Percentiles rank a stretch among this genome's conserved stretches.
Conservation (phyloP, 2,888 invertebrate genomes). For the Steinernema carpocapsae region DNA sequence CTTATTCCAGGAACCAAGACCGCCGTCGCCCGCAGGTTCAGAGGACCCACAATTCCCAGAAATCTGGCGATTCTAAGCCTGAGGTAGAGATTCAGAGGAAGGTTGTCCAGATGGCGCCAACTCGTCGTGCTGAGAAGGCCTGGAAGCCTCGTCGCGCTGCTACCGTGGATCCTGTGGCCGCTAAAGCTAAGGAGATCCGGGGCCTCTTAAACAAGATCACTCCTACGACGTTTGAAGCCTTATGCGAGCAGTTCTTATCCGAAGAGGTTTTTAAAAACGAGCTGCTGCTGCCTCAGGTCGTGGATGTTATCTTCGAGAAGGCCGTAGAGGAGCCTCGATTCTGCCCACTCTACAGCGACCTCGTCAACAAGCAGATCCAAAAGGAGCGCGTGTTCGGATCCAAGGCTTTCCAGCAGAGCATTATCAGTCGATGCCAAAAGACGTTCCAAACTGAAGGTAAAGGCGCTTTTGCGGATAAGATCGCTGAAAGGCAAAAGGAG, state of each 20-base stretch:
- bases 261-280: background rate
- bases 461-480: slow-evolving; percentile 28
- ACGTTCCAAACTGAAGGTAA: slow-evolving; percentile 46
- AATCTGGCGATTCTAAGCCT: no score
- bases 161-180: no score
- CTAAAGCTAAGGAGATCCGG: no score
- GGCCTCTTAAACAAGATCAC: slow-evolving; percentile 4
- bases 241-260: background rate
- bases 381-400: background rate
- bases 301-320: background rate
- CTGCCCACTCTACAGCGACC: slow-evolving; percentile 6
- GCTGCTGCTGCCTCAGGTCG: background rate
- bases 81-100: no score
- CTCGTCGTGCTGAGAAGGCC: no score
- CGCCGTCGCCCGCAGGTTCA: no score
- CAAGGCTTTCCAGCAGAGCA: slow-evolving; percentile 36
- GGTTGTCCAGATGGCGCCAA: no score
- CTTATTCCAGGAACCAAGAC: no score
- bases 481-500: background rate
- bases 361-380: background rate
- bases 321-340: background rate
- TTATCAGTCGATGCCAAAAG: slow-evolving; percentile 45
- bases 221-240: background rate
- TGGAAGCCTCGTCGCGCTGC: no score
- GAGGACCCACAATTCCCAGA: no score